A percentile compares a stretch with the other conserved stretches of the same genome.
Evolutionary conservation across 2,797 vertebrate species (phyloP).

Genomic region (Gymnoscopelus microlampas): DNA sequence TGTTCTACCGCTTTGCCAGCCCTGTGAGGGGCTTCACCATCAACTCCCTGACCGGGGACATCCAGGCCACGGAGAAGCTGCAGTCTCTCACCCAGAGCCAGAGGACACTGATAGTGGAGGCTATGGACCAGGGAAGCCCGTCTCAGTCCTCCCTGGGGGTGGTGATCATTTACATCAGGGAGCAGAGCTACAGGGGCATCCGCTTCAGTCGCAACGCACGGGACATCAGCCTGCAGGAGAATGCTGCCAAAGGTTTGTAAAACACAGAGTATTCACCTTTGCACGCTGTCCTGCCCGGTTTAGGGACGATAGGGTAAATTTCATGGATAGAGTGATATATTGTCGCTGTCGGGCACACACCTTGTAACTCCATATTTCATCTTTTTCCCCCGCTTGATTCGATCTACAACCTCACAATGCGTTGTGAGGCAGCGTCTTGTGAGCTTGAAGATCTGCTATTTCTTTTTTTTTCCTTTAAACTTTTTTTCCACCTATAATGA

Average conservation of each 20-base stretch:
- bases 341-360: too few relatives aligned
- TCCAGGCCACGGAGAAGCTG: conserved; percentile 87
- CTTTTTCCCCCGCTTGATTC: too few relatives aligned
- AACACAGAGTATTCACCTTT: too few relatives aligned
- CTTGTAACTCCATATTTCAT: too few relatives aligned
- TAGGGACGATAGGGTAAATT: background rate
- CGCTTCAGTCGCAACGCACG: conserved; percentile 87
- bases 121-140: conserved; percentile 93
- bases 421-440: too few relatives aligned
- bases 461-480: too few relatives aligned
- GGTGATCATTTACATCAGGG: conserved; percentile 89
- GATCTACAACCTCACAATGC: too few relatives aligned
- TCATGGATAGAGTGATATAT: background rate
- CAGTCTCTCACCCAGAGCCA: conserved; percentile 84
- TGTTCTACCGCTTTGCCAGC: conserved; percentile 91
- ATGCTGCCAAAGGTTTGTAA: conserved; percentile 87
- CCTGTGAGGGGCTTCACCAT: conserved; percentile 88
- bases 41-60: conserved; percentile 94
- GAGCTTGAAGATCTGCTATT: too few relatives aligned
- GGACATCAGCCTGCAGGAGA: conserved; percentile 91
- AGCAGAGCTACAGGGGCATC: conserved; percentile 87
- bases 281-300: too few relatives aligned
- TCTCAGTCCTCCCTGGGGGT: conserved; percentile 92
- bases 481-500: too few relatives aligned
- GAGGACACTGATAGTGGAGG: conserved; percentile 91